These are phyloP conservation scores for Euura lappo DNA, from an alignment of 1,140 invertebrate genomes.

Conservation along the genomic window DNA sequence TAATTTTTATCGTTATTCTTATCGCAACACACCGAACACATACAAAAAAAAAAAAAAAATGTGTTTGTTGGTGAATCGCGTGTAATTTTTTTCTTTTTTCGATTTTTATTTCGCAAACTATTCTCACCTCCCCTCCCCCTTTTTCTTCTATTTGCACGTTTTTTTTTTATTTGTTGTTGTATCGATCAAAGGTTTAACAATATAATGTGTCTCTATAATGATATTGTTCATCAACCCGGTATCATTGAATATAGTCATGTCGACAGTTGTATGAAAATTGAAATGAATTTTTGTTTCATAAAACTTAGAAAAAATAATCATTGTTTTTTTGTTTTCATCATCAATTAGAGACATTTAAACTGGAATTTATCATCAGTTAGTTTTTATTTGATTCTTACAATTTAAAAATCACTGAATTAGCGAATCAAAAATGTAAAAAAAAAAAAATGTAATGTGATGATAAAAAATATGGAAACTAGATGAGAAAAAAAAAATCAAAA, in stretches of 20 bases:
- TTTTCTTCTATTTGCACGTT: no score
- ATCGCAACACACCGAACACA: conserved; percentile 35
- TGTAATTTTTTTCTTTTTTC: no score
- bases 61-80: neutral
- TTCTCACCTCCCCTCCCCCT: no score
- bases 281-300: neutral
- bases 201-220: no score
- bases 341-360: no score
- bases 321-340: neutral
- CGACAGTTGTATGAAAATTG: no score
- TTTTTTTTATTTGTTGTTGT: no score
- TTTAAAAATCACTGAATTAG: neutral
- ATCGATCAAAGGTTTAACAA: no score
- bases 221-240: no score
- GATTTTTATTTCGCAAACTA: no score
- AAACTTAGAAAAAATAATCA: neutral
- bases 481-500: conserved; percentile 23
- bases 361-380: neutral
- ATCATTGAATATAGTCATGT: no score
- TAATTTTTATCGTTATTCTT: conserved; percentile 28
- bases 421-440: neutral
- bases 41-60: conserved; percentile 10
- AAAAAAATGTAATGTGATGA: neutral
- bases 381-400: neutral
- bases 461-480: neutral